Evolutionary conservation across 2,797 vertebrate genomes (phyloP).

Genomic region (Aulostomus chinensis): DNA sequence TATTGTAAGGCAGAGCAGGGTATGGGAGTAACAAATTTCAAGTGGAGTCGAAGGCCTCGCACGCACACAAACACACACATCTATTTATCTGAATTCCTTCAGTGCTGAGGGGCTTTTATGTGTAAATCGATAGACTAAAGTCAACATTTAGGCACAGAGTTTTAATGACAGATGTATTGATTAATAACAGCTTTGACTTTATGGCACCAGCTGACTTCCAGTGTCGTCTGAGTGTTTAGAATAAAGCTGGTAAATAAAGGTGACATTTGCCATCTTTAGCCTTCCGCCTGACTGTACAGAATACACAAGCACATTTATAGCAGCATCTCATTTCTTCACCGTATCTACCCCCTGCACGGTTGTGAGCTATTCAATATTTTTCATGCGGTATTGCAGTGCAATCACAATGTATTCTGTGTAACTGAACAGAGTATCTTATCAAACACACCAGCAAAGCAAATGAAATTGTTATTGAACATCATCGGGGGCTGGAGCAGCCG

Average conservation of each 20-base stretch:
- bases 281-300: constrained; percentile 1
- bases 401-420: constrained; percentile 50
- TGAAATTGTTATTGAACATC: constrained; percentile 44
- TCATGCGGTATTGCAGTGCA: constrained; percentile 8
- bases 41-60: neutral
- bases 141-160: constrained; percentile 25
- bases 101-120: constrained; percentile 11
- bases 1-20: too few species aligned
- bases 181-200: constrained; percentile 15
- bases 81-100: constrained; percentile 1
- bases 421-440: constrained; percentile 31
- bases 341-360: neutral
- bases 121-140: constrained; percentile 22
- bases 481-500: constrained; percentile 2
- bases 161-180: constrained; percentile 31
- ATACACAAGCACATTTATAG: constrained; percentile 8
- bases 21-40: neutral
- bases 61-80: neutral
- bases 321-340: constrained; percentile 5
- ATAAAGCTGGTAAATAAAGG: constrained; percentile 23
- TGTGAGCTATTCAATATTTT: constrained; percentile 11
- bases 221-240: constrained; percentile 12
- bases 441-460: constrained; percentile 39
- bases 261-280: constrained; percentile 24
- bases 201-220: neutral